These are phyloP conservation scores for Ranitomeya imitator DNA, from an alignment of 2,113 vertebrate species.

Conservation along the genomic window DNA sequence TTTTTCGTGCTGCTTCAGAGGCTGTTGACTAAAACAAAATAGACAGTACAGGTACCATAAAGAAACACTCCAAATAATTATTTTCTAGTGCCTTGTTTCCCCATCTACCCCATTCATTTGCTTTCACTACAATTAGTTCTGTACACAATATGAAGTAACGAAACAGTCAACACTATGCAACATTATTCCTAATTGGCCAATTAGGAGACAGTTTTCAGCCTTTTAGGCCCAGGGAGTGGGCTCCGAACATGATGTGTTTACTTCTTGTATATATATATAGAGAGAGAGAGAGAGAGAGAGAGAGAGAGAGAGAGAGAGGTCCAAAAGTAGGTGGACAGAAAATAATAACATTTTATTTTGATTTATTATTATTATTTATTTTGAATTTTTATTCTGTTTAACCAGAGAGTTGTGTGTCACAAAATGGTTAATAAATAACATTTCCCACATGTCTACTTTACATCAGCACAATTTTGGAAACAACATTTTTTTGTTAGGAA, in stretches of 20 bases:
- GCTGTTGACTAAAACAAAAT: constrained; percentile 99
- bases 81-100: constrained; percentile 99
- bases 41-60: constrained; percentile 98
- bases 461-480: too few relatives aligned
- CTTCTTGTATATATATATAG: neutral
- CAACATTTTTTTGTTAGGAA: too few relatives aligned
- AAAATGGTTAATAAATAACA: too few relatives aligned
- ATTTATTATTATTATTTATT: too few relatives aligned
- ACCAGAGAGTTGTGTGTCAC: too few relatives aligned
- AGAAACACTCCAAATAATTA: constrained; percentile 99
- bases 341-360: too few relatives aligned
- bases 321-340: too few relatives aligned
- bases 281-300: too few relatives aligned
- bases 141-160: constrained; percentile 85
- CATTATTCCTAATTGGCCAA: constrained; percentile 99
- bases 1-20: constrained; percentile 98
- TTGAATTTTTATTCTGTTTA: too few relatives aligned
- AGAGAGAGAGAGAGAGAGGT: too few relatives aligned
- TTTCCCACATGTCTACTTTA: too few relatives aligned
- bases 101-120: constrained; percentile 98
- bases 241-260: constrained; percentile 12
- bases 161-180: constrained; percentile 85
- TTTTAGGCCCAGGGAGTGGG: constrained; percentile 76
- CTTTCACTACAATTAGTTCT: constrained; percentile 99
- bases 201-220: constrained; percentile 95